phyloP scores from a whole-genome alignment of 2,888 invertebrate species.

The Trichogramma dendrolimi region DNA sequence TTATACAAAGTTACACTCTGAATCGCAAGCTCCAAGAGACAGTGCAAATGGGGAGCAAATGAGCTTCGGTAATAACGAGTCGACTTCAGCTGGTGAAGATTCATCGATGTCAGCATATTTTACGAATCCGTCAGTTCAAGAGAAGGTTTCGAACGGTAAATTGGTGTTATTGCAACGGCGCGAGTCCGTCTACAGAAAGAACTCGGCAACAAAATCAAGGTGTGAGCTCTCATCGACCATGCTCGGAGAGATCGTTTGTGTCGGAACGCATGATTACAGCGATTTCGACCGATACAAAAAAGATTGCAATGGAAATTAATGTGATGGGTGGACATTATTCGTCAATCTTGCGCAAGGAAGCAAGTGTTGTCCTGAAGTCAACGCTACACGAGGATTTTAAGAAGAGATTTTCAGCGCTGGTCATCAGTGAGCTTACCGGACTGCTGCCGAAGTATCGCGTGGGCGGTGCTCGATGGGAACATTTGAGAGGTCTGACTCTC shows the following conservation, averaged over 20 bases:
- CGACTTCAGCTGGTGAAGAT: too few relatives aligned
- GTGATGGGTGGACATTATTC: neutral
- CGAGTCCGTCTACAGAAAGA: too few relatives aligned
- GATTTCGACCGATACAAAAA: neutral
- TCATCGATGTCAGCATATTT: too few relatives aligned
- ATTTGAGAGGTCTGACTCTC: neutral
- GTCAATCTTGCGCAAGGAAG: neutral
- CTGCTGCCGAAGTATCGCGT: neutral
- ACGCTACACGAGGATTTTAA: neutral
- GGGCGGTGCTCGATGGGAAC: neutral
- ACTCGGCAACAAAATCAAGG: too few relatives aligned
- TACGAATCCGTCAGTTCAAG: too few relatives aligned
- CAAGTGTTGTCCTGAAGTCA: neutral
- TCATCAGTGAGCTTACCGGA: neutral
- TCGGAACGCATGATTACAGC: neutral
- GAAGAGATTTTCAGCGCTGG: neutral
- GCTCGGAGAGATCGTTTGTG: neutral
- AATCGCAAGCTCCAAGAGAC: too few relatives aligned
- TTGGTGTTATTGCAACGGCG: too few relatives aligned
- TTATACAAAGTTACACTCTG: neutral
- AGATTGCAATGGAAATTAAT: neutral
- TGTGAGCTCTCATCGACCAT: too few relatives aligned
- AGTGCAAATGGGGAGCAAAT: too few relatives aligned
- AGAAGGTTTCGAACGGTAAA: too few relatives aligned
- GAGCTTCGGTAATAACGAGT: too few relatives aligned